Evolutionary conservation across 53 echinoderm and acorn worm genomes (phyloP).

Genomic region (Holothuria leucospilota): DNA sequence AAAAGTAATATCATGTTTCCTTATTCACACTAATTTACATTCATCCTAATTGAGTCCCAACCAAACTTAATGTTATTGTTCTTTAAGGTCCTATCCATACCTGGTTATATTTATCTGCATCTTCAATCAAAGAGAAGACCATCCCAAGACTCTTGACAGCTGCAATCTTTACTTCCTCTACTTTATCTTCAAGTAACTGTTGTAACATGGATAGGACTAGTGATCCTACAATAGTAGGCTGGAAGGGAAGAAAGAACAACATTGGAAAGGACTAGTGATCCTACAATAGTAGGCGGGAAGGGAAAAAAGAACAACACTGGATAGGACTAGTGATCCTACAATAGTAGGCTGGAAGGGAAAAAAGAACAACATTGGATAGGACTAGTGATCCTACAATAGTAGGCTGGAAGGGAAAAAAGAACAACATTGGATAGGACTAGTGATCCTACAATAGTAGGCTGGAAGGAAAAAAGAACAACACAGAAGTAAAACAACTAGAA

Average conservation of each 20-base stretch:
- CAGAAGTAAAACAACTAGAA: too few species aligned
- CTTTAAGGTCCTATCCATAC: slow-evolving; percentile 10
- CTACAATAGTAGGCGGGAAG: slow-evolving; percentile 93
- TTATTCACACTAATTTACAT: too few species aligned
- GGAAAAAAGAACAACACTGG: too few species aligned
- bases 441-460: slow-evolving; percentile 95
- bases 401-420: too few species aligned
- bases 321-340: slow-evolving; percentile 89
- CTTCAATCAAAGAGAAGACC: slow-evolving; percentile 86
- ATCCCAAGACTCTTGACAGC: slow-evolving; percentile 92
- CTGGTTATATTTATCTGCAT: slow-evolving; percentile 96
- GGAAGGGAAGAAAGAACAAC: slow-evolving; percentile 11
- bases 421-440: slow-evolving; percentile 92
- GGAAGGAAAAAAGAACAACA: neutral
- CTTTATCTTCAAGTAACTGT: slow-evolving; percentile 86
- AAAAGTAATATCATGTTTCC: too few species aligned
- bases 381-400: slow-evolving; percentile 94
- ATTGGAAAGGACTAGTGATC: slow-evolving; percentile 91
- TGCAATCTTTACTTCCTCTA: slow-evolving; percentile 78
- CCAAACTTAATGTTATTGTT: too few species aligned
- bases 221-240: slow-evolving; percentile 95
- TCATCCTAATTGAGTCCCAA: too few species aligned
- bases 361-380: too few species aligned
- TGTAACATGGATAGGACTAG: slow-evolving; percentile 96
- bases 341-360: slow-evolving; percentile 97